A percentile compares a stretch with the other conserved stretches of the same genome.
These are phyloP conservation scores for Falco columbarius DNA, from an alignment of 2,797 vertebrate species.

Conservation along the genomic window DNA sequence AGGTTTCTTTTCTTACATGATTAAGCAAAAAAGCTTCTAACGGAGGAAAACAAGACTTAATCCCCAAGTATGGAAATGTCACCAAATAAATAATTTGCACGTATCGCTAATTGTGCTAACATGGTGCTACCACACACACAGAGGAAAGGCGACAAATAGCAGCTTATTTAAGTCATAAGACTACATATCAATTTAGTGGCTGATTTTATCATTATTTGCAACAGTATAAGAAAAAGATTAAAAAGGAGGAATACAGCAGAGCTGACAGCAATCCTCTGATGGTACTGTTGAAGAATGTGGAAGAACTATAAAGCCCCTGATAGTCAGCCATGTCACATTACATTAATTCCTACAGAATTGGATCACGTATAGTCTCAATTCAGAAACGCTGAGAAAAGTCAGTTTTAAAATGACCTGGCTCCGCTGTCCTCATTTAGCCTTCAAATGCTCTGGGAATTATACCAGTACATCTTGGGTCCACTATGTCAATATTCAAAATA, in stretches of 20 bases:
- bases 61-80: not conserved
- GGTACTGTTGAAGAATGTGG: not conserved
- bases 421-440: not conserved
- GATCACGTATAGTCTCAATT: not conserved
- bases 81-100: not conserved
- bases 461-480: not conserved
- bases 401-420: not conserved
- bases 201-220: not conserved
- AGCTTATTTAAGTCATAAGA: not conserved
- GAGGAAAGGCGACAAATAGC: not conserved
- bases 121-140: accelerated
- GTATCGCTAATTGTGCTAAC: not conserved
- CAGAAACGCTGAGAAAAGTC: not conserved
- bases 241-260: not conserved
- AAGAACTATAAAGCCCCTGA: not conserved
- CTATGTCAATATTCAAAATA: not conserved
- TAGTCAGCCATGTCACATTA: not conserved
- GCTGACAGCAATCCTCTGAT: conserved; percentile 25
- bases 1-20: not conserved
- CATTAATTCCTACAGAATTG: not conserved
- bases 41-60: not conserved
- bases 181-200: not conserved
- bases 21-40: conserved; percentile 4
- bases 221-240: not conserved
- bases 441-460: not conserved